phyloP scores from a whole-genome alignment of 1,140 invertebrate genomes.

The Hyposmocoma kahamanoa region DNA sequence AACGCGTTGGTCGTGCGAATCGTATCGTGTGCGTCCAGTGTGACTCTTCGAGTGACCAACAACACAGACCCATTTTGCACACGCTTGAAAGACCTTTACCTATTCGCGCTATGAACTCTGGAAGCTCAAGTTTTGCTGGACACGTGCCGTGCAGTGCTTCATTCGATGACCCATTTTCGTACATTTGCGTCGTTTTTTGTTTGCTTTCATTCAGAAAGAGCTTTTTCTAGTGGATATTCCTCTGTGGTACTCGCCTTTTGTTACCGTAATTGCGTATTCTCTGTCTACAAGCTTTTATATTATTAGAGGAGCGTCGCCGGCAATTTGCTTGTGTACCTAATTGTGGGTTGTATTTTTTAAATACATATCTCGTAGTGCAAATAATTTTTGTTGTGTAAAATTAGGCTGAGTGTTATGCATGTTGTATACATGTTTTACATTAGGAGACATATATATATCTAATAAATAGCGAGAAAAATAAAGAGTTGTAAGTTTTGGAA shows the following conservation, averaged over 20 bases:
- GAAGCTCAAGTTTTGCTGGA: constrained; percentile 29
- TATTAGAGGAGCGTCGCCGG: constrained; percentile 9
- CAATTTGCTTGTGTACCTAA: constrained; percentile 6
- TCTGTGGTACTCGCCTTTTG: constrained; percentile 26
- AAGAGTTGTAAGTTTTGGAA: no score
- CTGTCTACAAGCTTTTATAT: constrained; percentile 15
- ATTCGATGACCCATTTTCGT: constrained; percentile 59
- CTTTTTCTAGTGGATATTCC: constrained; percentile 34
- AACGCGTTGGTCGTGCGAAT: constrained; percentile 26
- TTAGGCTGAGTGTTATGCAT: no score
- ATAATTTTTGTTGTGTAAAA: no score
- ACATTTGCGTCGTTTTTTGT: constrained; percentile 35
- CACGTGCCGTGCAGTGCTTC: constrained; percentile 30
- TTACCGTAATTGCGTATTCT: constrained; percentile 43
- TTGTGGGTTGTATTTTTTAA: no score
- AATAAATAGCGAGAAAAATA: no score
- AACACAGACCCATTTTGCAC: constrained; percentile 18
- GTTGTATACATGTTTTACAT: no score
- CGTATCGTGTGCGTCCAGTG: constrained; percentile 29
- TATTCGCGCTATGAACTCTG: constrained; percentile 8
- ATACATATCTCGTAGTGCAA: no score
- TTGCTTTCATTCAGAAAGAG: constrained; percentile 36
- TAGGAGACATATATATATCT: no score
- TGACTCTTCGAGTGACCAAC: constrained; percentile 19
- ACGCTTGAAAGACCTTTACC: constrained; percentile 4